Conservation (phyloP, 2,888 invertebrate species). For the Incurvaria masculella region DNA sequence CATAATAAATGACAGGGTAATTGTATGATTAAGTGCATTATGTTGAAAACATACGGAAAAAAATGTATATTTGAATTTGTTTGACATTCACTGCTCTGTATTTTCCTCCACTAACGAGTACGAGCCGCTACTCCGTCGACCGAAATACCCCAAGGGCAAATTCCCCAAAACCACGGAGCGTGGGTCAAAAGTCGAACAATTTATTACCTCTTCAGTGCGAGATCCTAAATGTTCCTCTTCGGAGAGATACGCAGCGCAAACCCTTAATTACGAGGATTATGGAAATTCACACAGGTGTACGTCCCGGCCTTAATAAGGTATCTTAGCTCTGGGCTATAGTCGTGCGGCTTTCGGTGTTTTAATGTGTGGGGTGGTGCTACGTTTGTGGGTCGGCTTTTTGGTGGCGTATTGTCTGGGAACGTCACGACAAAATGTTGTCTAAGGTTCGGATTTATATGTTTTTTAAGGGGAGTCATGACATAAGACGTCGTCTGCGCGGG, state of each 20-base stretch:
- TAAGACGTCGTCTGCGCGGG: too few relatives aligned
- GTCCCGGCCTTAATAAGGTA: slow-evolving; percentile 50
- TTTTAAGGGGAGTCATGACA: too few relatives aligned
- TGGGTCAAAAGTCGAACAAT: slow-evolving; percentile 56
- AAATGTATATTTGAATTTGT: too few relatives aligned
- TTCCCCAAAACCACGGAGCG: slow-evolving; percentile 42
- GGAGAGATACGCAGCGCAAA: slow-evolving; percentile 45
- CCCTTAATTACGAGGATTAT: slow-evolving; percentile 56
- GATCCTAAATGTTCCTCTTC: slow-evolving; percentile 41
- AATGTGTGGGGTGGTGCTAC: slow-evolving; percentile 47
- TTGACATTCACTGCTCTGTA: background rate
- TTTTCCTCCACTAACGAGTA: background rate
- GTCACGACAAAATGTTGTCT: too few relatives aligned
- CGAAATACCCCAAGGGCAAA: slow-evolving; percentile 43
- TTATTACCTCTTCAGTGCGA: slow-evolving; percentile 50
- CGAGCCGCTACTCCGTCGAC: slow-evolving; percentile 8
- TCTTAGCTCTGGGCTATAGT: slow-evolving; percentile 47
- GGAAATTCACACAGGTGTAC: slow-evolving; percentile 56
- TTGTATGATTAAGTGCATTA: too few relatives aligned
- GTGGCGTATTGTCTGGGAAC: slow-evolving; percentile 16
- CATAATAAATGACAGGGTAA: too few relatives aligned
- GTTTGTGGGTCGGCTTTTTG: slow-evolving; percentile 35
- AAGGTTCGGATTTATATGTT: too few relatives aligned
- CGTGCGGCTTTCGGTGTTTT: slow-evolving; percentile 39
- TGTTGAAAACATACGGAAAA: too few relatives aligned